A percentile compares a stretch with the other conserved stretches of the same genome.
These are phyloP conservation scores for Urocolius indicus DNA, from an alignment of 2,113 vertebrate genomes.

Conservation along the genomic window DNA sequence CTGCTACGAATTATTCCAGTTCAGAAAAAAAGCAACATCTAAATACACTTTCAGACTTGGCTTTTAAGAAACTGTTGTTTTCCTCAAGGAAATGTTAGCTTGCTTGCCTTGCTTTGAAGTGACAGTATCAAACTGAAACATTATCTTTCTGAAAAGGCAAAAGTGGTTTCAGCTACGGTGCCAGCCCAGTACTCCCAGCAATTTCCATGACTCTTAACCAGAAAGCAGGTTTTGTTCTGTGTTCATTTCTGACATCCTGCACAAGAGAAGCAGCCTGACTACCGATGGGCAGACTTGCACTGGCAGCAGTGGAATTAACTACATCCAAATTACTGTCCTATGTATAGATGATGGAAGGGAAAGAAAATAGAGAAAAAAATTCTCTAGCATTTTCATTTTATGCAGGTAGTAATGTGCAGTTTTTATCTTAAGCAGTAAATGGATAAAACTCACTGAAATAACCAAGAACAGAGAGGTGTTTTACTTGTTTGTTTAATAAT, in stretches of 20 bases:
- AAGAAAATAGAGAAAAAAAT: neutral
- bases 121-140: neutral
- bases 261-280: neutral
- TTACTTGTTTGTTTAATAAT: neutral
- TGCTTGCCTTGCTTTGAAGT: constrained; percentile 12
- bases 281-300: neutral
- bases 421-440: neutral
- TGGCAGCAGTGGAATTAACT: neutral
- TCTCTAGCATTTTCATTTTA: neutral
- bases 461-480: neutral
- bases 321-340: neutral
- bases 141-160: neutral
- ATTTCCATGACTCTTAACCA: neutral
- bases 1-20: neutral
- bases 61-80: constrained; percentile 25
- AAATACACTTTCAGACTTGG: neutral
- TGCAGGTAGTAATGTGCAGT: neutral
- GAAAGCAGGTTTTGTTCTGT: neutral
- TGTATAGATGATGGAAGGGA: neutral
- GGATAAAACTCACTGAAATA: neutral
- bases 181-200: neutral
- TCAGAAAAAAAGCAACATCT: neutral
- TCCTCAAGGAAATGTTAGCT: neutral
- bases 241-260: neutral
- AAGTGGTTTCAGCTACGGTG: neutral